Evolutionary conservation across 2,888 invertebrate genomes (phyloP).

Genomic region (Ectropis crepuscularia): DNA sequence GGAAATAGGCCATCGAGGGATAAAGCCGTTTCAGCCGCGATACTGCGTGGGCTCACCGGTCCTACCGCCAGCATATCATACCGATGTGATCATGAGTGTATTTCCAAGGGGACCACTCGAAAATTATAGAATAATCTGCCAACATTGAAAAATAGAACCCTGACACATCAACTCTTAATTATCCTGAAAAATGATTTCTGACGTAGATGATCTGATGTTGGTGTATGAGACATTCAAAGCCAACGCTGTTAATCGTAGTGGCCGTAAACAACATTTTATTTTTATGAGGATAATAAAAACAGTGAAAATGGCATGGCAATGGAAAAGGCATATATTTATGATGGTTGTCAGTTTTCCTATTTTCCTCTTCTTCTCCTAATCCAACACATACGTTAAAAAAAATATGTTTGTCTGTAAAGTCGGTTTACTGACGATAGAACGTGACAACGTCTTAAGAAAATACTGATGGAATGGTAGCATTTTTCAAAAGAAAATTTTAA

Average conservation of each 20-base stretch:
- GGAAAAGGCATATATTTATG: not conserved
- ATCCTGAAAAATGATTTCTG: conserved; percentile 4
- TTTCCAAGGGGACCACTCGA: conserved; percentile 9
- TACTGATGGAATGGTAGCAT: no score
- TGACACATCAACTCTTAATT: conserved; percentile 14
- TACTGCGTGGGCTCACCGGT: conserved; percentile 29
- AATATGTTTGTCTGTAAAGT: no score
- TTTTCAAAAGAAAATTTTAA: no score
- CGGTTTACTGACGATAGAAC: no score
- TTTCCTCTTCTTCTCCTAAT: no score
- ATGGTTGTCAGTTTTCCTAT: not conserved
- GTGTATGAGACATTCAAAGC: not conserved
- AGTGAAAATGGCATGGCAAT: not conserved
- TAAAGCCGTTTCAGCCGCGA: conserved; percentile 39
- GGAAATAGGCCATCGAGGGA: conserved; percentile 51
- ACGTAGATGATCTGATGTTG: not conserved
- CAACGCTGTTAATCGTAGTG: not conserved
- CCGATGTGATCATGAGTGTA: conserved; percentile 31
- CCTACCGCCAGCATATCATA: conserved; percentile 22
- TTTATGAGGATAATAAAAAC: not conserved
- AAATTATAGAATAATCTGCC: conserved; percentile 3
- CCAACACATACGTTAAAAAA: no score
- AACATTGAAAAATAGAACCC: conserved; percentile 13
- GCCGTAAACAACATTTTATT: not conserved
- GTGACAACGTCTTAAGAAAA: no score